These are phyloP conservation scores for Polyergus mexicanus DNA, from an alignment of 1,140 invertebrate genomes.

Conservation along the genomic window DNA sequence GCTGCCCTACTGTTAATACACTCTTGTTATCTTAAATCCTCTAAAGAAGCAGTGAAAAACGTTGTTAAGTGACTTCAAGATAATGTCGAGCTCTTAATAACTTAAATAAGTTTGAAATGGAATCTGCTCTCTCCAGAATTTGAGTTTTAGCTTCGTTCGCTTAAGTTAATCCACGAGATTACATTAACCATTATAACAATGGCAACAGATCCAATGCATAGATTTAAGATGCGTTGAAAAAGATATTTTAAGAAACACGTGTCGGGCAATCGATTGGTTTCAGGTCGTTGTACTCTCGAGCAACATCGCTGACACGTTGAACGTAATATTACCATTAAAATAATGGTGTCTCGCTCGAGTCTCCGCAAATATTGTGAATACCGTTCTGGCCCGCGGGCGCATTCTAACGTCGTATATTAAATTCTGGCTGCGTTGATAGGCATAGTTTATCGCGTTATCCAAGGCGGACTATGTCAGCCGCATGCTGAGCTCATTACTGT, in stretches of 20 bases:
- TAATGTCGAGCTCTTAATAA: slow-evolving; percentile 18
- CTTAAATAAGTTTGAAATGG: background rate
- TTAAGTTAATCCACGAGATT: too few species aligned
- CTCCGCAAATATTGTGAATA: slow-evolving; percentile 59
- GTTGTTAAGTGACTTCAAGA: slow-evolving; percentile 17
- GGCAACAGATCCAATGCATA: background rate
- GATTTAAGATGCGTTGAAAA: background rate
- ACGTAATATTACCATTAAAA: slow-evolving; percentile 28
- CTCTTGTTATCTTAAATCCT: background rate
- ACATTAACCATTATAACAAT: background rate
- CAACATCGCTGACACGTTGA: slow-evolving; percentile 13
- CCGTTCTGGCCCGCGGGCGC: background rate
- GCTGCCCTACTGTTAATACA: background rate
- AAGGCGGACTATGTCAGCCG: slow-evolving; percentile 29
- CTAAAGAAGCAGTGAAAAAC: background rate
- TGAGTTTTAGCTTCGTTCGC: background rate
- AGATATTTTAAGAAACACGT: background rate
- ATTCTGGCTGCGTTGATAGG: slow-evolving; percentile 50
- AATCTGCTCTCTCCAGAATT: background rate
- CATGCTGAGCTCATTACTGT: slow-evolving; percentile 60
- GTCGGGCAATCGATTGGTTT: slow-evolving; percentile 3
- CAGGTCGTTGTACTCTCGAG: slow-evolving; percentile 7
- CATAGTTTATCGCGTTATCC: slow-evolving; percentile 31
- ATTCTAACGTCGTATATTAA: slow-evolving; percentile 35
- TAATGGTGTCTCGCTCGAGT: background rate